Percentiles rank a stretch among this genome's conserved stretches.
phyloP scores from a whole-genome alignment of 2,888 invertebrate species.

The Zygogramma bicolorata region DNA sequence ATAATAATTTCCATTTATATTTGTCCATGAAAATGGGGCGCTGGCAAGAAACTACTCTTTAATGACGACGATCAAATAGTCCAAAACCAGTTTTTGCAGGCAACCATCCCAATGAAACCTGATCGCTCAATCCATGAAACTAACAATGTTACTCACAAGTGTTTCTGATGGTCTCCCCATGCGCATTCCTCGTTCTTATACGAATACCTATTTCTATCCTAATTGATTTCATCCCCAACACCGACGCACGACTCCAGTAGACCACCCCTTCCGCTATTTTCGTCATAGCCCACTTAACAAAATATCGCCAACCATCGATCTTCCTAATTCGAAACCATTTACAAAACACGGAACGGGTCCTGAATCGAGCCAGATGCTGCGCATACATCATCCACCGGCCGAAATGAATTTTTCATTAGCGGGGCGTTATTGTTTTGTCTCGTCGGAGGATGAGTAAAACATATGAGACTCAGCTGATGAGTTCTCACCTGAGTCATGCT shows the following conservation, averaged over 20 bases:
- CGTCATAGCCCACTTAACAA: constrained; percentile 32
- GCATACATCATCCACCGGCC: constrained; percentile 43
- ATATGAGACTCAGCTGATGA: constrained; percentile 51
- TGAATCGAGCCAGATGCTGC: constrained; percentile 46
- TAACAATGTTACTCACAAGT: background rate
- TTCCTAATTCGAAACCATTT: constrained; percentile 48
- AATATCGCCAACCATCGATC: constrained; percentile 42
- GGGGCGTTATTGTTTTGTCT: constrained; percentile 41
- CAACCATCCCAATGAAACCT: too few relatives aligned
- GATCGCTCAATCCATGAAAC: too few relatives aligned
- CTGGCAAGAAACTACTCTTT: too few relatives aligned
- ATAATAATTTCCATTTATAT: too few relatives aligned
- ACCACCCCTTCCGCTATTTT: constrained; percentile 6
- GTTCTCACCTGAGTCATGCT: constrained; percentile 51
- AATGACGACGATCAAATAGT: too few relatives aligned
- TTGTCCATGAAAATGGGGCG: too few relatives aligned
- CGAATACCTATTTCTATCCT: background rate
- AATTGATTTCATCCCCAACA: background rate
- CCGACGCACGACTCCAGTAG: background rate
- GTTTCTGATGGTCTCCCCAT: background rate
- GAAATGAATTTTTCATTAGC: constrained; percentile 52
- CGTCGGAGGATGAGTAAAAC: constrained; percentile 36
- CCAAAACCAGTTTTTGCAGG: too few relatives aligned
- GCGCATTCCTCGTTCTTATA: background rate
- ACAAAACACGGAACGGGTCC: constrained; percentile 40